Evolutionary conservation across 2,113 vertebrate species (phyloP).

Genomic region (Verasper variegatus): DNA sequence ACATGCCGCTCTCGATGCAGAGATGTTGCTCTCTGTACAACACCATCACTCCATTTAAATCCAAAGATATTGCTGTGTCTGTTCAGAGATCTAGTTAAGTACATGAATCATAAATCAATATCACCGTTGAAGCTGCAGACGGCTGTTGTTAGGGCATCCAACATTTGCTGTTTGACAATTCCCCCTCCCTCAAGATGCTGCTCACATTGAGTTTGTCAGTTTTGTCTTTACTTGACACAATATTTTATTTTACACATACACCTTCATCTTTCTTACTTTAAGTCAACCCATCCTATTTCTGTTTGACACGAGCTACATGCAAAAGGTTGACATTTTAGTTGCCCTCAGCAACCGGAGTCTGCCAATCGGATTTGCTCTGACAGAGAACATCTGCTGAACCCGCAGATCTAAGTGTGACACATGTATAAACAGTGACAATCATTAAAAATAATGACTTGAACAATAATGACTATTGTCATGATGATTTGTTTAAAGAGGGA

Average conservation of each 20-base stretch:
- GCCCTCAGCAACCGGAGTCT: conserved; percentile 3
- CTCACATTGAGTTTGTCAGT: too few species aligned
- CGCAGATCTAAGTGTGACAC: not conserved
- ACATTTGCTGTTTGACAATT: conserved; percentile 20
- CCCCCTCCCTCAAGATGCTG: too few species aligned
- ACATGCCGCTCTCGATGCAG: conserved; percentile 20
- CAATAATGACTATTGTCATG: conserved; percentile 7
- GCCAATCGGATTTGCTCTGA: conserved; percentile 5
- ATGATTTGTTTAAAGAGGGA: not conserved
- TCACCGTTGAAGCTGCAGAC: too few species aligned
- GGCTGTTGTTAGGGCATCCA: not conserved
- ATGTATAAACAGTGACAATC: not conserved
- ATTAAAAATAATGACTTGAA: conserved; percentile 7
- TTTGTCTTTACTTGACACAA: not conserved
- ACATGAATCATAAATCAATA: not conserved
- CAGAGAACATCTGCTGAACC: not conserved
- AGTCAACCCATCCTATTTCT: not conserved
- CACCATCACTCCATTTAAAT: conserved; percentile 4
- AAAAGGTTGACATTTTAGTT: conserved; percentile 7
- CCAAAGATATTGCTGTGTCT: not conserved
- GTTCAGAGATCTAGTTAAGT: not conserved
- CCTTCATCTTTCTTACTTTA: not conserved
- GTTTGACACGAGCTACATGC: not conserved
- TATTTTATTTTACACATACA: not conserved
- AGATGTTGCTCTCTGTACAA: conserved; percentile 4